Evolutionary conservation across 1,140 invertebrate species (phyloP), one percentile per base, ranked within the genome.

Genomic region (Gryllus bimaculatus): DNA sequence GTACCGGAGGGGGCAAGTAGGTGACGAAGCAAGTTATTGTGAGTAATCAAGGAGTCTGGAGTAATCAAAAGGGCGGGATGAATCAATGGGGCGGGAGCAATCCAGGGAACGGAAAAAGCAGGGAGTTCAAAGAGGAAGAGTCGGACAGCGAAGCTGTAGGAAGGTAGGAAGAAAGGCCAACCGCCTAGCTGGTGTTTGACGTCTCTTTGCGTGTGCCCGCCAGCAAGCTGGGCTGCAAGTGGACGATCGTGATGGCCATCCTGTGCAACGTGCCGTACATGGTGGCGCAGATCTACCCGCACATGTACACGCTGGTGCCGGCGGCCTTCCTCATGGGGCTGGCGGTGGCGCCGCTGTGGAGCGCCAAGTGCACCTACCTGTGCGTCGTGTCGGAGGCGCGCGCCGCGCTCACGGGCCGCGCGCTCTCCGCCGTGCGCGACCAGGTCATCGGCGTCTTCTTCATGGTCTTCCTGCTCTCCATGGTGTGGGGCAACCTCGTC

Each of bases 401-500:
- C 79, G 86, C 90, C 0, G 88, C 92, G 0, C 87, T 95, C 47
- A 92, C 96, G 47, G 92, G 93, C 7, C 87, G 93, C 81, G 96
- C 96, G 85, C 97, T 97, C 84, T 66, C 54, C 54, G 54, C 18
- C 54, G 54, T 66, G 54, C 54, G 54, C 54, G 54, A 66, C 54
- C 54, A 66, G 54, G 54, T 66, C 10, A 66, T 66, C 10, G 95
- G 95, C 0, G 87, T 96, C 6, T 97, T 97, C 86, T 97, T 96
- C 87, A 94, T 96, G 91, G 92, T 97, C 83, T 97, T 96, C 83
- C 96, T 98, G 86, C 92, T 94, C 87, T 93, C 95, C 0, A 94
- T 96, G 85, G 93, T 96, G 39, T 94, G 94, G 94, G 96, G 96
- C 0, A 98, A 98, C 85, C 88, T 97, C 0, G 94, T 98, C 74